These are phyloP conservation scores for Germaria angustata DNA, from an alignment of 2,888 invertebrate genomes.

Conservation along the genomic window DNA sequence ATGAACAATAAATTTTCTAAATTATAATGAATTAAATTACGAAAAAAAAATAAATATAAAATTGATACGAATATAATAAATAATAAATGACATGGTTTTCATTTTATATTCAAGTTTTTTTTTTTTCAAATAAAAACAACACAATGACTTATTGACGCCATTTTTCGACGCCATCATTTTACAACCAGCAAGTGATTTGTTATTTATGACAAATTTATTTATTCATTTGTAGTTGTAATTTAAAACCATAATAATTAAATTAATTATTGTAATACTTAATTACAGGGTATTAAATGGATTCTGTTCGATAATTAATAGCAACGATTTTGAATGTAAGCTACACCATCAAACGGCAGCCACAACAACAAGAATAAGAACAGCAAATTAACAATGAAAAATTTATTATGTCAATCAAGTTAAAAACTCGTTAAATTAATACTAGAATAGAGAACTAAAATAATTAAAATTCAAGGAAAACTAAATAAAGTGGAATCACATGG, in stretches of 20 bases:
- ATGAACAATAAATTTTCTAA: conserved; percentile 45
- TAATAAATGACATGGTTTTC: conserved; percentile 56
- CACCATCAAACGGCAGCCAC: conserved; percentile 31
- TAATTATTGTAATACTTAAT: conserved; percentile 61
- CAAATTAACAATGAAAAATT: conserved; percentile 37
- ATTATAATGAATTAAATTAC: conserved; percentile 51
- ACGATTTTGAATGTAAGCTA: conserved; percentile 46
- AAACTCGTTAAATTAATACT: conserved; percentile 38
- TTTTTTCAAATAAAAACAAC: conserved; percentile 10
- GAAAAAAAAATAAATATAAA: conserved; percentile 2
- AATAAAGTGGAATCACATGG: conserved; percentile 24
- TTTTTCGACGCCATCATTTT: conserved; percentile 63
- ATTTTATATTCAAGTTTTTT: conserved; percentile 36
- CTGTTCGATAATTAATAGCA: conserved; percentile 60
- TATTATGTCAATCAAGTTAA: conserved; percentile 43
- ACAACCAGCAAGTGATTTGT: conserved; percentile 49
- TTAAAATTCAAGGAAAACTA: conserved; percentile 49
- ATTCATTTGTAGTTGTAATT: conserved; percentile 47
- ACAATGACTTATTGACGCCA: conserved; percentile 66
- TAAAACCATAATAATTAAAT: conserved; percentile 56
- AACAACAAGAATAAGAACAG: not conserved
- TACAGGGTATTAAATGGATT: conserved; percentile 57
- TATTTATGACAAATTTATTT: conserved; percentile 64
- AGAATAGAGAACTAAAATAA: conserved; percentile 16
- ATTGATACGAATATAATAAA: conserved; percentile 31